A percentile compares a stretch with the other conserved stretches of the same genome.
Conservation (phyloP, 2,888 invertebrate species). For the Heliconius aoede region DNA sequence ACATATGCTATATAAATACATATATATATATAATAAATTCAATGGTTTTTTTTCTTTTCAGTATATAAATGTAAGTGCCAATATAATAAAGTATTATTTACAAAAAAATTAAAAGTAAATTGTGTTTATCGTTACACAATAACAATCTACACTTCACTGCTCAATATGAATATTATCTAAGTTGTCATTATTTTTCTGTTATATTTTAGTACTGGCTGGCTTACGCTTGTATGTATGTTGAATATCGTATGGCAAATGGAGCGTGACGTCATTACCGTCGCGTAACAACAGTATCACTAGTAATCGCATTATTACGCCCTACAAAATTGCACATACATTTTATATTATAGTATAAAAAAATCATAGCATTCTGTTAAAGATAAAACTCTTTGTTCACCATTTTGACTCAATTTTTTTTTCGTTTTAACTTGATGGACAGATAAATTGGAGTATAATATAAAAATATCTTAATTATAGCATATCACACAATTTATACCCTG, state of each 20-base stretch:
- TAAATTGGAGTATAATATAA: too few relatives aligned
- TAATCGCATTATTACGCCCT: constrained; percentile 46
- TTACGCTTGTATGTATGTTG: constrained; percentile 37
- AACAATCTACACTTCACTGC: constrained; percentile 16
- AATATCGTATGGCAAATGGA: constrained; percentile 46
- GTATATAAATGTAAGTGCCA: neutral
- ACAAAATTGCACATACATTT: constrained; percentile 31
- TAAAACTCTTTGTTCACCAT: neutral
- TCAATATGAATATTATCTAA: constrained; percentile 23
- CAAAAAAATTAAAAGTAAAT: neutral
- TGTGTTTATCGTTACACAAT: constrained; percentile 21
- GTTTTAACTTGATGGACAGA: too few relatives aligned
- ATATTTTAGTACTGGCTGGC: constrained; percentile 26
- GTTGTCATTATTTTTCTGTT: constrained; percentile 33
- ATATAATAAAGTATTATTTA: neutral
- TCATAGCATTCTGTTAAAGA: neutral
- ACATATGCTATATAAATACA: neutral
- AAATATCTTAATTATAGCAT: too few relatives aligned
- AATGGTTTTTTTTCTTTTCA: neutral
- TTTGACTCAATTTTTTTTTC: too few relatives aligned
- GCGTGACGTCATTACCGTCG: constrained; percentile 47
- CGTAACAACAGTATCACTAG: constrained; percentile 40
- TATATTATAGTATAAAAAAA: neutral
- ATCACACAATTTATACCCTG: too few relatives aligned
- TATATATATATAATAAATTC: too few relatives aligned